These are phyloP conservation scores for Anodontia alba DNA, from an alignment of 2,888 invertebrate genomes.

Conservation along the genomic window DNA sequence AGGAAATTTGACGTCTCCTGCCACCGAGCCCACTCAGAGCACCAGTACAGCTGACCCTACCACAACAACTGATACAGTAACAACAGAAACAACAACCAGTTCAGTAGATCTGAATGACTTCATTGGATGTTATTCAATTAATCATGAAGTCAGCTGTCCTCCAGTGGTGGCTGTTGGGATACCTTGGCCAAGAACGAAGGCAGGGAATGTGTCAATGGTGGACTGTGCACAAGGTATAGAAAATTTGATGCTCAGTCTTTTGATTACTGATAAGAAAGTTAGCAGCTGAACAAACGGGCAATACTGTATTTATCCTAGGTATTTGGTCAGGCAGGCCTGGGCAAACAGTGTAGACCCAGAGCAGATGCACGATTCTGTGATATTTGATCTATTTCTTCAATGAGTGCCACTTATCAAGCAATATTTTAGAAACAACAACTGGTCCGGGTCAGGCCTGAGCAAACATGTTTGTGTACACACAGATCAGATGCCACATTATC, in stretches of 20 bases:
- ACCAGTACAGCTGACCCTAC: not conserved
- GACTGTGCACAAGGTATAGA: constrained; percentile 39
- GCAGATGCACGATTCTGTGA: too few species aligned
- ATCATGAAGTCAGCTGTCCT: constrained; percentile 58
- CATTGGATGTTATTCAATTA: constrained; percentile 56
- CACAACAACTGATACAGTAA: not conserved
- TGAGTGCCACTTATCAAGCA: too few species aligned
- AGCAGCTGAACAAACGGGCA: constrained; percentile 44
- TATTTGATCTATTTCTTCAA: too few species aligned
- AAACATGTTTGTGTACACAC: too few species aligned
- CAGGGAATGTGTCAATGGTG: constrained; percentile 37
- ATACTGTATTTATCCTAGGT: too few species aligned
- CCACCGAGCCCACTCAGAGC: not conserved
- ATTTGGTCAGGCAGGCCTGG: too few species aligned
- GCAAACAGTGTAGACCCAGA: too few species aligned
- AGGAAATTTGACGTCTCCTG: not conserved
- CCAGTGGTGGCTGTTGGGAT: constrained; percentile 56
- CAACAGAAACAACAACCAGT: not conserved
- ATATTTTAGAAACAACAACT: too few species aligned
- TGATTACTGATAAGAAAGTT: too few species aligned
- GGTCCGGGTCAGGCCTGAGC: too few species aligned
- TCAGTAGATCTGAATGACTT: not conserved
- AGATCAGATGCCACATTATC: too few species aligned
- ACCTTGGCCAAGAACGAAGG: constrained; percentile 54
- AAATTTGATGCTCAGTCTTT: too few species aligned